phyloP scores from a whole-genome alignment of 2,888 invertebrate genomes.

The Drosophila neotestacea region DNA sequence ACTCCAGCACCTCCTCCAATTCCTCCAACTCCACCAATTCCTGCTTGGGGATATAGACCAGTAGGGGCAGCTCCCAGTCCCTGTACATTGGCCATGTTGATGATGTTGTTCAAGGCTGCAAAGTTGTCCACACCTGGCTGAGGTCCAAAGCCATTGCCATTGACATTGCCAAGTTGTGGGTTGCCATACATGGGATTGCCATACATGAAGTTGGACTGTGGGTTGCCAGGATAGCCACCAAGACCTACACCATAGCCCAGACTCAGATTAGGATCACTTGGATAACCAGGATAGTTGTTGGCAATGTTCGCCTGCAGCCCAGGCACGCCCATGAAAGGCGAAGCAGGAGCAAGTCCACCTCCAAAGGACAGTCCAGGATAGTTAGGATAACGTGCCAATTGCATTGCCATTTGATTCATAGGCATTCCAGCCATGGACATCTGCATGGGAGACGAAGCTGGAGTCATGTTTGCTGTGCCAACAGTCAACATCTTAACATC shows the following conservation, averaged over 20 bases:
- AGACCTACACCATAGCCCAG: slow-evolving; percentile 27
- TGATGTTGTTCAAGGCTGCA: slow-evolving; percentile 51
- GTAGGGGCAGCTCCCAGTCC: slow-evolving; percentile 42
- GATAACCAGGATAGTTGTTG: slow-evolving; percentile 46
- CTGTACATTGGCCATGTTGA: slow-evolving; percentile 62
- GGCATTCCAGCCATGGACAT: slow-evolving; percentile 39
- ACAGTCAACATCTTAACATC: slow-evolving; percentile 64
- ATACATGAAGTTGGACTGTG: slow-evolving; percentile 42
- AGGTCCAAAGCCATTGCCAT: slow-evolving; percentile 48
- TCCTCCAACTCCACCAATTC: slow-evolving; percentile 23
- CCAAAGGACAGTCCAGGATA: slow-evolving; percentile 54
- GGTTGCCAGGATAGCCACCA: slow-evolving; percentile 26
- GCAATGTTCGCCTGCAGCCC: slow-evolving; percentile 56
- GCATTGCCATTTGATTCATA: slow-evolving; percentile 56
- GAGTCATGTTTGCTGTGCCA: slow-evolving; percentile 50
- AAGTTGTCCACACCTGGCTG: slow-evolving; percentile 59
- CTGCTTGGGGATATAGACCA: slow-evolving; percentile 44
- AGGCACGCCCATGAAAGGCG: slow-evolving; percentile 35
- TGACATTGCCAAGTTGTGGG: slow-evolving; percentile 47
- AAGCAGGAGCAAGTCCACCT: slow-evolving; percentile 11
- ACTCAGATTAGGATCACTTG: slow-evolving; percentile 50
- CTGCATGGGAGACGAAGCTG: slow-evolving; percentile 24
- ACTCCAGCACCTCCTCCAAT: not conserved
- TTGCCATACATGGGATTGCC: slow-evolving; percentile 47
- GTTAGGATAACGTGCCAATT: slow-evolving; percentile 59